Conservation (phyloP, 2,797 vertebrate genomes). For the Chiloscyllium punctatum region DNA sequence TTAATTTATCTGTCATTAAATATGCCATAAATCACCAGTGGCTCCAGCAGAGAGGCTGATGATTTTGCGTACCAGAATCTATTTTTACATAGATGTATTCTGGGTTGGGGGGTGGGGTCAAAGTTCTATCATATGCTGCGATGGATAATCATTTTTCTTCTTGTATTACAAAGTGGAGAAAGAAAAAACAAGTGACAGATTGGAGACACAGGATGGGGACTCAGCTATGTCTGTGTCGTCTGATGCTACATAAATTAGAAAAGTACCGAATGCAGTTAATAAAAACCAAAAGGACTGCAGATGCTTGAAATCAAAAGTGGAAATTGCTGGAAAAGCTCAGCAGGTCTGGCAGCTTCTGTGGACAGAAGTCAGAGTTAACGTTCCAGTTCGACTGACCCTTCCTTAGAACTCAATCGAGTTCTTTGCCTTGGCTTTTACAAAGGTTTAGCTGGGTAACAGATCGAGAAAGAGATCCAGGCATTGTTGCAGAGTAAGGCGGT, state of each 20-base stretch:
- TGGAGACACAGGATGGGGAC: not conserved
- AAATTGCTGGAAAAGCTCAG: too few species aligned
- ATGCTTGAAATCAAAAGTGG: too few species aligned
- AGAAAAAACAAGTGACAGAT: not conserved
- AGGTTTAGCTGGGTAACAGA: not conserved
- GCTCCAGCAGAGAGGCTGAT: not conserved
- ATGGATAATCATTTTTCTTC: not conserved
- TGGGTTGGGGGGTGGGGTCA: not conserved
- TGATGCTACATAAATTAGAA: not conserved
- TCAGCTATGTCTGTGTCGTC: not conserved
- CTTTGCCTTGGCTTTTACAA: not conserved
- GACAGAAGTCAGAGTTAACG: too few species aligned
- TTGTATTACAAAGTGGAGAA: not conserved
- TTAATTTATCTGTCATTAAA: slow-evolving; percentile 12
- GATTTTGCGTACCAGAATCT: not conserved
- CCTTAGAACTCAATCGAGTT: too few species aligned
- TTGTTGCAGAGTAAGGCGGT: not conserved
- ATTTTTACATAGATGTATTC: not conserved
- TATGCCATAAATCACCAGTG: not conserved
- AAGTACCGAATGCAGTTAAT: not conserved
- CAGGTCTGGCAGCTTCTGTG: too few species aligned
- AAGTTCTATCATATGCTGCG: not conserved
- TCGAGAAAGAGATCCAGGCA: not conserved
- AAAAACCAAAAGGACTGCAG: too few species aligned
- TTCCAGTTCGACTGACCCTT: too few species aligned